Evolutionary conservation across 2,113 vertebrate species (phyloP).

Genomic region (Mustela lutreola): DNA sequence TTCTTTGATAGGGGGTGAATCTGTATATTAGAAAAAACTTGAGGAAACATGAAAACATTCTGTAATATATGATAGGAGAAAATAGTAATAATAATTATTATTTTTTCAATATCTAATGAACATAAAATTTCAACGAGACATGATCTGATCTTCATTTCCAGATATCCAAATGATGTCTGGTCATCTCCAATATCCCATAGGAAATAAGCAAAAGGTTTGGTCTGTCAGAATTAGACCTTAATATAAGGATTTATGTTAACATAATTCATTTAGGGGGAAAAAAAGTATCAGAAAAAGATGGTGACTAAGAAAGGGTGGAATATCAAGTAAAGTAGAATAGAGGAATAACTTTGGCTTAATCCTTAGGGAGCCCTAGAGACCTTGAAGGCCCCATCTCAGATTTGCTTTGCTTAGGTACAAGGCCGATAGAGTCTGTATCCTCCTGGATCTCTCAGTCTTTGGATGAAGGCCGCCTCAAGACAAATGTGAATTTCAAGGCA

Average conservation of each 20-base stretch:
- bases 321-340: not conserved
- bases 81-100: not conserved
- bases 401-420: not conserved
- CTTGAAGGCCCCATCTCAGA: fast-evolving
- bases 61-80: not conserved
- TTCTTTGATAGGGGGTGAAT: not conserved
- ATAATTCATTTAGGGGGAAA: not conserved
- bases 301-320: not conserved
- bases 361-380: not conserved
- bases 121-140: not conserved
- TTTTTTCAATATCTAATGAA: not conserved
- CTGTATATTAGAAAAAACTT: not conserved
- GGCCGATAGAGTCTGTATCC: fast-evolving
- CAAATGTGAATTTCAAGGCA: not conserved
- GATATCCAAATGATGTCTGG: not conserved
- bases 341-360: not conserved
- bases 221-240: not conserved
- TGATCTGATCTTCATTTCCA: not conserved
- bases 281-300: not conserved
- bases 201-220: not conserved
- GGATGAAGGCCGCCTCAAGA: not conserved
- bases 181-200: not conserved
- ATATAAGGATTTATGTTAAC: not conserved
- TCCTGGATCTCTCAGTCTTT: not conserved
- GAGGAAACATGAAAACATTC: not conserved